These are phyloP conservation scores for Pongo pygmaeus DNA, from an alignment of 2,113 vertebrate genomes.

Conservation along the genomic window DNA sequence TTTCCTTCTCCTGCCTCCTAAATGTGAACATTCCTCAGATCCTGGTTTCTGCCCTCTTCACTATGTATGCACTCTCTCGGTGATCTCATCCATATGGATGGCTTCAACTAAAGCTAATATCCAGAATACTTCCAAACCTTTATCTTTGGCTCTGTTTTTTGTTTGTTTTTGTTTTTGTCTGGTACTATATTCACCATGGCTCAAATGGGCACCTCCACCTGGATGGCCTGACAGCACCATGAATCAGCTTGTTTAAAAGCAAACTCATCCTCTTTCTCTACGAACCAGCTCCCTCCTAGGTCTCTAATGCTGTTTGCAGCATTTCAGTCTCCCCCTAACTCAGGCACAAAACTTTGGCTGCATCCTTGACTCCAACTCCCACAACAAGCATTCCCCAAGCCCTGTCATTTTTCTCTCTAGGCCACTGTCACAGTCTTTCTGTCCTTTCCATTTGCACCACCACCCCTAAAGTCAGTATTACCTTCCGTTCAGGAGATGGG, in stretches of 20 bases:
- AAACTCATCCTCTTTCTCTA: not conserved
- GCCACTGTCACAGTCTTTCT: not conserved
- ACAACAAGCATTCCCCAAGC: not conserved
- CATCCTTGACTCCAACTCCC: not conserved
- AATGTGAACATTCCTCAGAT: not conserved
- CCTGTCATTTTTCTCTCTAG: not conserved
- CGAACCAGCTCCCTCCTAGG: not conserved
- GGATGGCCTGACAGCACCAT: not conserved
- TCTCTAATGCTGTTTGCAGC: not conserved
- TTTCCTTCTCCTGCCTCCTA: not conserved
- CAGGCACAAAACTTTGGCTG: not conserved
- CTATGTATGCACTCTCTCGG: not conserved
- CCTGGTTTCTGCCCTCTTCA: not conserved
- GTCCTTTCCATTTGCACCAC: not conserved
- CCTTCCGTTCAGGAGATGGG: not conserved
- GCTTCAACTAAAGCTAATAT: not conserved
- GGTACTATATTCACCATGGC: not conserved
- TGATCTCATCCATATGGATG: not conserved
- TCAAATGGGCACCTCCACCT: slow-evolving; percentile 10
- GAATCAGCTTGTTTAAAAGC: slow-evolving; percentile 18
- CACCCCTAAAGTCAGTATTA: not conserved
- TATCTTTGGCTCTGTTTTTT: not conserved
- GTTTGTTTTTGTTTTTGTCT: not conserved
- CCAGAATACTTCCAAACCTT: not conserved
- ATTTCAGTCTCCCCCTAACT: not conserved